phyloP scores from a whole-genome alignment of 2,797 vertebrate species.

The Enteromius thamalakanensis region DNA sequence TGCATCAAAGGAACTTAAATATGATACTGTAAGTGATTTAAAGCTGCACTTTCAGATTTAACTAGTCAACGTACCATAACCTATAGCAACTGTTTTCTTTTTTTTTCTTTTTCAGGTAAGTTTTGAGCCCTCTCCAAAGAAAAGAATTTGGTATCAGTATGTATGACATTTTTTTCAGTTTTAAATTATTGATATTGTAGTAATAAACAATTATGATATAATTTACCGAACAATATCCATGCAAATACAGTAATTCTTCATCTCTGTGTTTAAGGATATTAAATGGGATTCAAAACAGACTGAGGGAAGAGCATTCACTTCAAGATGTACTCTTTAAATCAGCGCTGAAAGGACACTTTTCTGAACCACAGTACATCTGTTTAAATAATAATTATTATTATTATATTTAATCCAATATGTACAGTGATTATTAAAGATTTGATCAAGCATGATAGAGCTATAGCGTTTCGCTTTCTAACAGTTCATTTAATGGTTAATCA shows the following conservation, averaged over 20 bases:
- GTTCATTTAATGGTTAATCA: not conserved
- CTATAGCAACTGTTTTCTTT: not conserved
- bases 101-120: constrained; percentile 77
- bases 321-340: constrained; percentile 93
- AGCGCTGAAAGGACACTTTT: constrained; percentile 83
- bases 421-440: not conserved
- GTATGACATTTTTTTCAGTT: constrained; percentile 23
- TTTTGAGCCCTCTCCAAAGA: constrained; percentile 90
- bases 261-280: constrained; percentile 79
- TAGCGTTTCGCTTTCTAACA: not conserved
- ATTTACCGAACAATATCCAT: not conserved
- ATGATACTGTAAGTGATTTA: constrained; percentile 87
- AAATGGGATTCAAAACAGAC: constrained; percentile 85
- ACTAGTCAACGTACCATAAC: not conserved
- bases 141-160: constrained; percentile 93
- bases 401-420: not conserved
- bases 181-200: too few relatives aligned
- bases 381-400: not conserved
- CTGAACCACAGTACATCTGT: constrained; percentile 68
- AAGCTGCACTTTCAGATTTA: not conserved
- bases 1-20: constrained; percentile 87
- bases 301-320: constrained; percentile 89
- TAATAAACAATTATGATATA: not conserved
- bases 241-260: not conserved
- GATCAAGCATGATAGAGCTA: too few relatives aligned